These are phyloP conservation scores for Limnephilus rhombicus DNA, from an alignment of 2,888 invertebrate genomes.

Conservation along the genomic window DNA sequence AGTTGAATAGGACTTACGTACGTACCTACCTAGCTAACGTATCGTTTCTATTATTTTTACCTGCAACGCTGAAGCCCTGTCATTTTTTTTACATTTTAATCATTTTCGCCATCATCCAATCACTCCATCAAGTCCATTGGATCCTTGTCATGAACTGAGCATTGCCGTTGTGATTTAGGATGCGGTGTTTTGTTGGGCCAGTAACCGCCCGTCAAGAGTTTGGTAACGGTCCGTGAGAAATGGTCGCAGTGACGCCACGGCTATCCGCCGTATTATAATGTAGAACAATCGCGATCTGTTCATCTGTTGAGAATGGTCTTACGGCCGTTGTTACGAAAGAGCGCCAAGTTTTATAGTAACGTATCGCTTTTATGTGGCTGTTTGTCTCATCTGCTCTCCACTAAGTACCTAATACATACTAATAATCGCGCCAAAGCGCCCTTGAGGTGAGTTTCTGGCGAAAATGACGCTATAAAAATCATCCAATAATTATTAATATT, in stretches of 20 bases:
- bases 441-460: no score
- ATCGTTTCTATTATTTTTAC: no score
- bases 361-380: not conserved
- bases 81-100: no score
- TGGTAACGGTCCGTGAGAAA: conserved; percentile 53
- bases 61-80: no score
- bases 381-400: not conserved
- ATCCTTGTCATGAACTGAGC: not conserved
- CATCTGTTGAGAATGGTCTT: not conserved
- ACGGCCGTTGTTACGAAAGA: not conserved
- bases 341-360: not conserved
- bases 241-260: conserved; percentile 45
- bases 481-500: no score
- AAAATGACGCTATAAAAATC: no score
- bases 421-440: no score
- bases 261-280: conserved; percentile 25
- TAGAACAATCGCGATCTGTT: conserved; percentile 40
- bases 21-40: no score
- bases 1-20: no score
- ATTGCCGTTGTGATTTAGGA: not conserved
- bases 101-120: not conserved
- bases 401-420: not conserved
- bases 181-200: conserved; percentile 4
- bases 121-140: not conserved
- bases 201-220: not conserved